These are phyloP conservation scores for Nasonovia ribisnigri DNA, from an alignment of 2,888 invertebrate genomes.

Conservation along the genomic window DNA sequence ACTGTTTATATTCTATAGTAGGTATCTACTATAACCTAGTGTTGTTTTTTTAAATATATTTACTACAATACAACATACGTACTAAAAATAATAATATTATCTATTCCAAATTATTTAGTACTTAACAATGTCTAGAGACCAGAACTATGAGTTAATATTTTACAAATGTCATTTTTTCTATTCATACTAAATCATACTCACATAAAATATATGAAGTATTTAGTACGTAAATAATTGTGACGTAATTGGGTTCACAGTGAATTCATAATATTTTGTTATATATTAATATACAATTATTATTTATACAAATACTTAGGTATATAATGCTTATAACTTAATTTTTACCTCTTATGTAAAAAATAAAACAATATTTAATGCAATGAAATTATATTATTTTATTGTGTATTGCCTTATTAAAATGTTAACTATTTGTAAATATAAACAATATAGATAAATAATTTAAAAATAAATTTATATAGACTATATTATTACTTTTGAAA, in stretches of 20 bases:
- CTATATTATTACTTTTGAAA: too few species aligned
- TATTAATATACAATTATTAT: neutral
- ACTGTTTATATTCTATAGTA: neutral
- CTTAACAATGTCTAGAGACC: neutral
- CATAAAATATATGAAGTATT: neutral
- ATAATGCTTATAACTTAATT: neutral
- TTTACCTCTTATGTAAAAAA: neutral
- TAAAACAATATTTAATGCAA: neutral
- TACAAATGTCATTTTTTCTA: neutral
- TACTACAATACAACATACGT: too few species aligned
- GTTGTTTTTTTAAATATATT: neutral
- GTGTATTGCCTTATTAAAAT: neutral
- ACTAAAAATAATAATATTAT: neutral
- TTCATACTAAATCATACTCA: neutral
- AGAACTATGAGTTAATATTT: neutral
- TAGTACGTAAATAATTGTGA: neutral
- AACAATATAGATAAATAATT: neutral
- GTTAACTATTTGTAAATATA: neutral
- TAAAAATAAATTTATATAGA: neutral
- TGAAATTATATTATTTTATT: neutral
- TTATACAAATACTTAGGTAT: neutral
- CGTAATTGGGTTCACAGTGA: neutral
- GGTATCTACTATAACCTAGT: neutral
- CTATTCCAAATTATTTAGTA: neutral
- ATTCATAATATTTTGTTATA: too few species aligned